Percentiles rank a stretch among this genome's conserved stretches.
These are phyloP conservation scores for Drosophila rellima DNA, from an alignment of 2,888 invertebrate genomes.

Conservation along the genomic window DNA sequence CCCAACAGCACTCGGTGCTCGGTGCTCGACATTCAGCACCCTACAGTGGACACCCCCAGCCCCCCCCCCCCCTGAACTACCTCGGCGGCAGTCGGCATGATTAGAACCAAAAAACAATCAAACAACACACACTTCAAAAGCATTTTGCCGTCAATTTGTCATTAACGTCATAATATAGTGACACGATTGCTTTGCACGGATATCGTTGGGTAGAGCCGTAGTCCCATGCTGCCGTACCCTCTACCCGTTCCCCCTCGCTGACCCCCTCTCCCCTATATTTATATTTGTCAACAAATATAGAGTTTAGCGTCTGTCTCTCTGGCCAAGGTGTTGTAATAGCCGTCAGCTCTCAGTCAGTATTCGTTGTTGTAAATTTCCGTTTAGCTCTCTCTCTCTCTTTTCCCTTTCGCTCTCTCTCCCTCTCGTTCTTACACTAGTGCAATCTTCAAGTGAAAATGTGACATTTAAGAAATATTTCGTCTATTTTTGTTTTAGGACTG, in stretches of 20 bases:
- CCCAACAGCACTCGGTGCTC: background rate
- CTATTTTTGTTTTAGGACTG: conserved; percentile 36
- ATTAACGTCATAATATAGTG: conserved; percentile 84
- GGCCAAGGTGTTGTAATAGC: conserved; percentile 75
- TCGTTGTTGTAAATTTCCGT: conserved; percentile 73
- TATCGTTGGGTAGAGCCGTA: conserved; percentile 46
- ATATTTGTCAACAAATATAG: conserved; percentile 78
- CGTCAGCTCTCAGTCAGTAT: conserved; percentile 33
- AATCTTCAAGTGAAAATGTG: conserved; percentile 66
- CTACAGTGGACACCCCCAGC: background rate
- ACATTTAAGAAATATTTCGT: conserved; percentile 62
- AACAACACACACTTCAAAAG: conserved; percentile 84
- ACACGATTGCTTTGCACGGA: conserved; percentile 83
- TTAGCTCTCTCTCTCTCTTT: conserved; percentile 25
- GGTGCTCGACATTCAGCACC: background rate
- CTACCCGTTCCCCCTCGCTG: background rate
- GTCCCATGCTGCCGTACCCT: background rate
- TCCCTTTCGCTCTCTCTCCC: background rate
- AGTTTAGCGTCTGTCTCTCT: conserved; percentile 67
- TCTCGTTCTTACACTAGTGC: conserved; percentile 18
- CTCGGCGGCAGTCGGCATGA: conserved; percentile 83
- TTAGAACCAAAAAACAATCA: conserved; percentile 83
- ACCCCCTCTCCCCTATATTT: background rate
- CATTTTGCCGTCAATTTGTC: conserved; percentile 85
- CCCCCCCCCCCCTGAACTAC: conserved; percentile 51